phyloP scores from a whole-genome alignment of 1,140 invertebrate species.

The Dendrolimus kikuchii region DNA sequence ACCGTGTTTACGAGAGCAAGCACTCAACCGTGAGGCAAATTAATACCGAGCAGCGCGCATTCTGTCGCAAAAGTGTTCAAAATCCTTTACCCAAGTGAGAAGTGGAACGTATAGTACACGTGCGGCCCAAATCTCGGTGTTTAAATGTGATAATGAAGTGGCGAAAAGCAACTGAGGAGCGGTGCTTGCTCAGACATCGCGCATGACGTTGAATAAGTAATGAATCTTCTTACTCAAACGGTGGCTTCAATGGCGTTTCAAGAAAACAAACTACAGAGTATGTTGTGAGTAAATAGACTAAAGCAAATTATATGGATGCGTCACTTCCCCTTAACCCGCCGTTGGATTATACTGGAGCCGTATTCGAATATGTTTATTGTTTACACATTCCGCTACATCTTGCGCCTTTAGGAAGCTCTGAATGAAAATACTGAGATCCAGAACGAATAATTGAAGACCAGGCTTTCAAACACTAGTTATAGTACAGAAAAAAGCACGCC shows the following conservation, averaged over 20 bases:
- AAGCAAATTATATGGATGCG: constrained; percentile 1
- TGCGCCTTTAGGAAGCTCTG: too few relatives aligned
- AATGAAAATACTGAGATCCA: too few relatives aligned
- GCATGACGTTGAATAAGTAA: constrained; percentile 54
- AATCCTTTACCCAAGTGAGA: constrained; percentile 4
- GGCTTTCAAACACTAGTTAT: too few relatives aligned
- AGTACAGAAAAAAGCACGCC: too few relatives aligned
- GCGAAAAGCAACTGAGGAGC: constrained; percentile 26
- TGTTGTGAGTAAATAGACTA: neutral
- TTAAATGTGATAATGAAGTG: constrained; percentile 53
- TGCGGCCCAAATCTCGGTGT: constrained; percentile 32
- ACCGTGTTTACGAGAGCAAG: constrained; percentile 9
- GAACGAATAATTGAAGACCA: too few relatives aligned
- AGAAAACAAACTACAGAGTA: constrained; percentile 19
- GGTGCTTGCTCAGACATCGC: constrained; percentile 25
- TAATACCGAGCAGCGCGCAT: constrained; percentile 10
- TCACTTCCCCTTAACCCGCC: neutral
- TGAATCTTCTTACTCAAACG: constrained; percentile 28
- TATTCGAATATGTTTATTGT: too few relatives aligned
- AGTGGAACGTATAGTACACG: constrained; percentile 12
- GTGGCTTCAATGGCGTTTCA: constrained; percentile 16
- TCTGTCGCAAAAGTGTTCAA: constrained; percentile 15
- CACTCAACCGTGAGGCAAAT: constrained; percentile 17
- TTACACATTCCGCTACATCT: too few relatives aligned
- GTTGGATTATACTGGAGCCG: too few relatives aligned